phyloP scores from a whole-genome alignment of 2,888 invertebrate species.

The Euclidia mi region DNA sequence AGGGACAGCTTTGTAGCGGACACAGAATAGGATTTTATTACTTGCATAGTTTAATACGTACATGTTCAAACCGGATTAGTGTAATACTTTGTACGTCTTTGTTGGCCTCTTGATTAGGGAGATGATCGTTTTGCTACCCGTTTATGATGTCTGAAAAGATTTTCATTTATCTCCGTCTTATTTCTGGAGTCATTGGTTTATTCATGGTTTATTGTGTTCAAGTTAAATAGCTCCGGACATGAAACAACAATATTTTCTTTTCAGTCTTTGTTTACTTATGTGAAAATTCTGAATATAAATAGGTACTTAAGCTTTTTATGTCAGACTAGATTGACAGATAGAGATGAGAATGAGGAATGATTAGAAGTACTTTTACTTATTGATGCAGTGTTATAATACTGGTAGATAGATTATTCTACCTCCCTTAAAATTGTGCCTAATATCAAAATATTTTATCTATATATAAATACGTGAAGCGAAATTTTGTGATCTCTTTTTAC shows the following conservation, averaged over 20 bases:
- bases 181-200: constrained; percentile 59
- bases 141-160: constrained; percentile 62
- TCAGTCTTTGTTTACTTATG: neutral
- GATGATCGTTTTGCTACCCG: constrained; percentile 68
- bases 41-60: constrained; percentile 85
- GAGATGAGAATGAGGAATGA: no score
- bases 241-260: neutral
- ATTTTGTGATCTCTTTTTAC: no score
- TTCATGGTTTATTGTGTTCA: constrained; percentile 27
- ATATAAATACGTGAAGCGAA: no score
- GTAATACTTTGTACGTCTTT: constrained; percentile 72
- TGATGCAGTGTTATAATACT: no score
- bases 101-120: constrained; percentile 78
- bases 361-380: no score
- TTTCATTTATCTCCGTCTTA: constrained; percentile 84
- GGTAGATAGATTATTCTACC: no score
- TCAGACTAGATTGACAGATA: no score
- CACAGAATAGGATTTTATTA: constrained; percentile 84
- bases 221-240: neutral
- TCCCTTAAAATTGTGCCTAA: no score
- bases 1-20: constrained; percentile 74
- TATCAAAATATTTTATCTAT: no score
- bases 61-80: constrained; percentile 73
- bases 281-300: neutral
- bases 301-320: no score